Evolutionary conservation across 1,140 invertebrate genomes (phyloP), one percentile per base, ranked within the genome.

Genomic region (Ceratosolen solmsi): DNA sequence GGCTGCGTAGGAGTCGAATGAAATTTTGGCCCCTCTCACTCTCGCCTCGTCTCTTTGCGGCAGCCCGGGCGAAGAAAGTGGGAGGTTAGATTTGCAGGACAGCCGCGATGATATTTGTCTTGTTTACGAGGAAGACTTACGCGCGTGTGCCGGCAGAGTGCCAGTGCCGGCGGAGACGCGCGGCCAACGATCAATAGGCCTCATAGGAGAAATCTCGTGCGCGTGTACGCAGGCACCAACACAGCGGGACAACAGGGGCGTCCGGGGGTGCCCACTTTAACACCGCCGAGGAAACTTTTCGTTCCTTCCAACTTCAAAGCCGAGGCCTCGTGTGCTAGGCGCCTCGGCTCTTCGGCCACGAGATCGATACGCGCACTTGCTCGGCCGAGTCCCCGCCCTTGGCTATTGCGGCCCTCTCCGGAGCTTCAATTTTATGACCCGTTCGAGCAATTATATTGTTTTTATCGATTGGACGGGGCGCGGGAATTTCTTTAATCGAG

Each of bases 281-380:
- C 79, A 49, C 33, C 56, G 38, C 30, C 11, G 27, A 77, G 63
- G 73, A 83, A 71, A 68, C 82, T 82, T 82, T 83, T 82, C 80
- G 77, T 85, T 72, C 17, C 78, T 76, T 70, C 82, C 83, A 87
- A 87, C 73, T 82, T 82, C n/a, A 82, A 82, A 82, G 63, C 63
- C 51, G 73, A 54, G 75, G 75, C 60, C 58, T 65, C 56, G 15
- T 36, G 3, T 38, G 51, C n/a, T n/a, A n/a, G n/a, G n/a, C 27
- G 41, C 60, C 38, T 8, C 63, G 33, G 8, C 38, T 51, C 49
- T 13, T 22, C 49, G 60, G 46, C 72, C 25, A 74, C 51, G 63
- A 56, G 79, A 84, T 84, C 80, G 82, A 82, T 79, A 78, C 75
- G 70, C 63, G 76, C 74, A 75, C 75, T 70, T 79, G 49, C 63